Evolutionary conservation across 1,140 invertebrate species (phyloP), one percentile per base, ranked within the genome.

Genomic region (Drosophila trapezifrons): DNA sequence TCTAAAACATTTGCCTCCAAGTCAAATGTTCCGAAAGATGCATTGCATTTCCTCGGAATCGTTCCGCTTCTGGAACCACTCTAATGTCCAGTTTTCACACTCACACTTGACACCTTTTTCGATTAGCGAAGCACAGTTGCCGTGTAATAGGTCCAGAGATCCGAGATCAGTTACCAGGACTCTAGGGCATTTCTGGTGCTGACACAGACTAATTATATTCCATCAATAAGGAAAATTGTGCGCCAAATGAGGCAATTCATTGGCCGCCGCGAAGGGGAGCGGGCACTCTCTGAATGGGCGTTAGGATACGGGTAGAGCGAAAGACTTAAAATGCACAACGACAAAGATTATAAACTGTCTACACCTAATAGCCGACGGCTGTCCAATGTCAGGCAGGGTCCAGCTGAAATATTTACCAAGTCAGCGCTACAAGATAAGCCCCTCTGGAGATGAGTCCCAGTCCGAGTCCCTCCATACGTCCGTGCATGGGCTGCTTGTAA

Each of bases 291-390:
- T 60, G 76, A 71, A 76, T 72, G 62, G 65, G 65, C 51, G 60
- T 69, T 69, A 67, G 59, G 59, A n/a, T 43, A 51, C 17, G 18
- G 10, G 10, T 4, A 18, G 9, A 27, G 60, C 45, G 18, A 57
- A 84, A 72, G 67, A 73, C 77, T 77, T 69, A 67, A 78, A 82
- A 78, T 82, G 77, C 74, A 62, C 77, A 80, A 80, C 81, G 81
- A 85, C 81, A 85, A 85, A 77, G 81, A 85, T 85, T 85, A 85
- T 74, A 80, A 85, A 85, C 81, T 84, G 81, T 85, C 77, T 84
- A 77, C 81, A 85, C 81, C 81, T 85, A 85, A 84, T 84, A 78
- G 81, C 77, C 76, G 29, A 43, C 57, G 76, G 81, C 43, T 46
- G 74, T 46, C 45, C 71, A 64, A 59, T 59, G 58, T 80, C 73